Percentiles rank a stretch among this genome's conserved stretches.
Evolutionary conservation across 2,113 vertebrate genomes (phyloP).

Genomic region (Rhinolophus sinicus): DNA sequence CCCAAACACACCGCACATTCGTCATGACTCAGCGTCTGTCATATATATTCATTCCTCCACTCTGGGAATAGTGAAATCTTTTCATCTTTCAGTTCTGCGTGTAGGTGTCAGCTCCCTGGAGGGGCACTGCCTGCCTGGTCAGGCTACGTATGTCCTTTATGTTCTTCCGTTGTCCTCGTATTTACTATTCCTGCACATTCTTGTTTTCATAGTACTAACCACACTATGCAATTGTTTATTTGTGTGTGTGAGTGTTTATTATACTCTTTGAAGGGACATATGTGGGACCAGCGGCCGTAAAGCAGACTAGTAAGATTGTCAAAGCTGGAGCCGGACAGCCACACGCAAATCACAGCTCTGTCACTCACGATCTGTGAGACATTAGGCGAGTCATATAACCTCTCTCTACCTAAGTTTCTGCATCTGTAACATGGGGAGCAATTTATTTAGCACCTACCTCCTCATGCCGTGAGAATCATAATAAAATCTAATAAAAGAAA

Average conservation of each 20-base stretch:
- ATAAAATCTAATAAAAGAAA: neutral
- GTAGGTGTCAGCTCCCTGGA: neutral
- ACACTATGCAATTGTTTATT: no score
- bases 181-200: accelerated
- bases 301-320: neutral
- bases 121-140: neutral
- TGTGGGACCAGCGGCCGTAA: no score
- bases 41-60: neutral
- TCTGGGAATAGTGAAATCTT: neutral
- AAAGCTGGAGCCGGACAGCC: neutral
- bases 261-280: neutral
- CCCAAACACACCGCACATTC: neutral
- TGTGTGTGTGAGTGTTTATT: neutral
- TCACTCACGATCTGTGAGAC: no score
- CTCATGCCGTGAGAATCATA: neutral
- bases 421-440: neutral
- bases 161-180: accelerated
- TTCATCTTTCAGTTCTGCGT: neutral
- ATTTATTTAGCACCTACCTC: neutral
- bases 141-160: accelerated
- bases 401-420: neutral
- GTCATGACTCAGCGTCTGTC: neutral
- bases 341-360: neutral
- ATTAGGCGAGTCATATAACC: no score
- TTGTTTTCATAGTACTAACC: neutral